Conservation (phyloP, 2,888 invertebrate genomes). For the Drosophila anomalata region DNA sequence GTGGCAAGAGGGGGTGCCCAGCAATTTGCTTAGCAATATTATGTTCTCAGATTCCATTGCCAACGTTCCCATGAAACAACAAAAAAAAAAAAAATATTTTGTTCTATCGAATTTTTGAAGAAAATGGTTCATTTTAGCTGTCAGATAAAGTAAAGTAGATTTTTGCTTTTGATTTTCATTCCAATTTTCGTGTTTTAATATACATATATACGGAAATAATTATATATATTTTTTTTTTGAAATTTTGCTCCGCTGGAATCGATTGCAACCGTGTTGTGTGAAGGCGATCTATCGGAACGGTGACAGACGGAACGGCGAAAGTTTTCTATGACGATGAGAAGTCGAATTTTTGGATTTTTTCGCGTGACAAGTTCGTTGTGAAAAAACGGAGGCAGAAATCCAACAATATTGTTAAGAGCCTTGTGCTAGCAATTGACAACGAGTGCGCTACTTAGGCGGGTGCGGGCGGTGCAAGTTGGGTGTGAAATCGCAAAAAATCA, state of each 20-base stretch:
- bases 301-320: slow-evolving; percentile 62
- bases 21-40: slow-evolving; percentile 23
- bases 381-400: slow-evolving; percentile 52
- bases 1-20: neutral
- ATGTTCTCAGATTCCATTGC: slow-evolving; percentile 26
- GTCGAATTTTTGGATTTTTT: slow-evolving; percentile 71
- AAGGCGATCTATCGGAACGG: slow-evolving; percentile 59
- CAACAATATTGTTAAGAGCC: slow-evolving; percentile 56
- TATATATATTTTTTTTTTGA: neutral
- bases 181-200: neutral
- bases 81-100: no score
- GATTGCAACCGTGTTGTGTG: slow-evolving; percentile 57
- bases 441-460: slow-evolving; percentile 48
- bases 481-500: slow-evolving; percentile 63
- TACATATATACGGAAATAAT: slow-evolving; percentile 6
- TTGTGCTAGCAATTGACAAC: slow-evolving; percentile 49
- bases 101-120: neutral
- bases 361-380: slow-evolving; percentile 69
- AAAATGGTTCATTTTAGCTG: no score
- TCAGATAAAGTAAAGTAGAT: neutral
- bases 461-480: slow-evolving; percentile 60
- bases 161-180: neutral
- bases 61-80: neutral
- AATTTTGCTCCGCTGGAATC: slow-evolving; percentile 10
- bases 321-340: slow-evolving; percentile 79